These are phyloP conservation scores for Pseudochromis fuscus DNA, from an alignment of 2,797 vertebrate species.

Conservation along the genomic window DNA sequence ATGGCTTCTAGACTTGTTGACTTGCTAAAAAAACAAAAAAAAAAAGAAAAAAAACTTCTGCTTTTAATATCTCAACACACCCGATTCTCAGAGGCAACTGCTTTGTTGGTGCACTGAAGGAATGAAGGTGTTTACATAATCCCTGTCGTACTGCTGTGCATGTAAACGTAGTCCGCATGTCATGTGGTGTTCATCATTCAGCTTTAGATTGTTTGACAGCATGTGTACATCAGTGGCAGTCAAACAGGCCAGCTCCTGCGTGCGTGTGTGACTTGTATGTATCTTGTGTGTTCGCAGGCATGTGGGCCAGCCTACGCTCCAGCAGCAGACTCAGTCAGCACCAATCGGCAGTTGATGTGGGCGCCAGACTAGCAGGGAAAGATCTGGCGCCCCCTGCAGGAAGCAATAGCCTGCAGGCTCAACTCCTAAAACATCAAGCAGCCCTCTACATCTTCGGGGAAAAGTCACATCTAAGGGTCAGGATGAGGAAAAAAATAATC, in stretches of 20 bases:
- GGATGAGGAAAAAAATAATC: conserved; percentile 13
- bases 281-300: conserved; percentile 85
- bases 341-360: conserved; percentile 84
- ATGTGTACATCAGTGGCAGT: conserved; percentile 54
- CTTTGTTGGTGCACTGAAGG: conserved; percentile 56
- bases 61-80: conserved; percentile 66
- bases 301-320: conserved; percentile 97
- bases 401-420: conserved; percentile 89
- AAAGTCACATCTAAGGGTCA: conserved; percentile 98
- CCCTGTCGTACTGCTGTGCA: conserved; percentile 61
- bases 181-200: conserved; percentile 61
- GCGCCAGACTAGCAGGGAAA: conserved; percentile 92
- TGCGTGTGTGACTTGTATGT: conserved; percentile 46
- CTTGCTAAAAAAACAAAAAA: conserved; percentile 60
- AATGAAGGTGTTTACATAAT: conserved; percentile 67
- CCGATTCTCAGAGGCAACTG: conserved; percentile 21
- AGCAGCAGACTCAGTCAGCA: conserved; percentile 92
- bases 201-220: conserved; percentile 68
- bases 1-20: conserved; percentile 57
- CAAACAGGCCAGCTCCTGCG: conserved; percentile 27
- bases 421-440: conserved; percentile 93
- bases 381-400: conserved; percentile 87
- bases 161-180: conserved; percentile 69
- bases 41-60: conserved; percentile 71
- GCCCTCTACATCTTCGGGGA: conserved; percentile 97